A percentile compares a stretch with the other conserved stretches of the same genome.
Evolutionary conservation across 1,140 invertebrate species (phyloP).

Genomic region (Macrobrachium nipponense): DNA sequence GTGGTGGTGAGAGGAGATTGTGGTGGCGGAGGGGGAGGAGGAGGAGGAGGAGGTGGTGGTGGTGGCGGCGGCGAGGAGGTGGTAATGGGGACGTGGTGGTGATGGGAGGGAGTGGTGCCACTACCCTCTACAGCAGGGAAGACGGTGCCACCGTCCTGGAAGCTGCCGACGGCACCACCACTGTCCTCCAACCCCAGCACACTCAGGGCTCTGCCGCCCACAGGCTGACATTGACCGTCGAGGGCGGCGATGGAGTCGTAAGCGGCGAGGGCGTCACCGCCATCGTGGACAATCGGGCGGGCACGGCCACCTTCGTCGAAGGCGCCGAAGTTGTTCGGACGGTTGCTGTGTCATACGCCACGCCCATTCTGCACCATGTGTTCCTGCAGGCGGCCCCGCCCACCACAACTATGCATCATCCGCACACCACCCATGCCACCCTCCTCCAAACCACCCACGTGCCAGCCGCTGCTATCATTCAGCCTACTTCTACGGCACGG

Average conservation of each 20-base stretch:
- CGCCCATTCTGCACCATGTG: constrained; percentile 63
- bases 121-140: constrained; percentile 49
- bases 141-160: constrained; percentile 50
- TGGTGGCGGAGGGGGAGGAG: neutral
- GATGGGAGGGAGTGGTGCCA: constrained; percentile 44
- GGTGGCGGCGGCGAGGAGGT: neutral
- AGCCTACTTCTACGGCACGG: neutral
- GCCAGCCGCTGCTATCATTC: neutral
- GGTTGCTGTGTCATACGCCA: constrained; percentile 61
- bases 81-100: constrained; percentile 50
- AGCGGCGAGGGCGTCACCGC: constrained; percentile 43
- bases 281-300: constrained; percentile 55
- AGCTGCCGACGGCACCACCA: constrained; percentile 50
- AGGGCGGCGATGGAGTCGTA: constrained; percentile 21
- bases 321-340: constrained; percentile 62
- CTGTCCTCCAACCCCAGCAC: constrained; percentile 36
- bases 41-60: neutral
- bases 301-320: constrained; percentile 58
- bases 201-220: constrained; percentile 13
- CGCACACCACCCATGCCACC: neutral
- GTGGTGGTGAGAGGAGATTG: no score
- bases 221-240: constrained; percentile 45
- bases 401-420: neutral
- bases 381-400: constrained; percentile 52
- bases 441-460: constrained; percentile 4